Evolutionary conservation across 2,888 invertebrate species (phyloP).

Genomic region (Anarsia innoxiella): DNA sequence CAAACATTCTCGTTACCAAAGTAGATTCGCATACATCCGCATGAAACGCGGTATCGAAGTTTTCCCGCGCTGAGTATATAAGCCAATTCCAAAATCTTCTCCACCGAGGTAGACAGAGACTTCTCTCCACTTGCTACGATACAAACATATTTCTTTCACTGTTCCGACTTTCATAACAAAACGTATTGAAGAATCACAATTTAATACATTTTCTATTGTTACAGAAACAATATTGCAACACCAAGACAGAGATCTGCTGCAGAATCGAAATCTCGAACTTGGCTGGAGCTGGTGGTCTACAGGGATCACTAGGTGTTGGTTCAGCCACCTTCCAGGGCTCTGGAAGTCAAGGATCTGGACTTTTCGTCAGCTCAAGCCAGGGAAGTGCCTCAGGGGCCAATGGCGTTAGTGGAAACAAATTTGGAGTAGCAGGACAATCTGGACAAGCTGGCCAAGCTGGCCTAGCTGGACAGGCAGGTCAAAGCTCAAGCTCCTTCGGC

Average conservation of each 20-base stretch:
- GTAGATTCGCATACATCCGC: too few relatives aligned
- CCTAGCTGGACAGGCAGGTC: not conserved
- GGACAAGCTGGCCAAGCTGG: slow-evolving; percentile 10
- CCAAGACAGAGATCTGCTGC: slow-evolving; percentile 64
- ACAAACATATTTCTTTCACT: too few relatives aligned
- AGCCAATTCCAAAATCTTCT: too few relatives aligned
- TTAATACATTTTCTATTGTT: slow-evolving; percentile 37
- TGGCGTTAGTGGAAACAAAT: not conserved
- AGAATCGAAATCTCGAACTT: slow-evolving; percentile 47
- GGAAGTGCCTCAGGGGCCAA: slow-evolving; percentile 1
- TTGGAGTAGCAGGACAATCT: slow-evolving; percentile 12
- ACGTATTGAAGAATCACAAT: too few relatives aligned
- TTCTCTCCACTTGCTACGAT: too few relatives aligned
- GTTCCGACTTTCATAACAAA: too few relatives aligned
- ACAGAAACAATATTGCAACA: slow-evolving; percentile 68
- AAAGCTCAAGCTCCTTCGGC: slow-evolving; percentile 14
- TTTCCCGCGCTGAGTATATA: too few relatives aligned
- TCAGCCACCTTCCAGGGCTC: slow-evolving; percentile 41
- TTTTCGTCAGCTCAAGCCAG: slow-evolving; percentile 27
- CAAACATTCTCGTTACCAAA: too few relatives aligned
- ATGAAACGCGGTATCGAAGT: too few relatives aligned
- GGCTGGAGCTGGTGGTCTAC: slow-evolving; percentile 34
- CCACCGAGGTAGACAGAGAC: too few relatives aligned
- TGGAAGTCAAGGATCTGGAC: slow-evolving; percentile 33
- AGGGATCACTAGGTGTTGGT: slow-evolving; percentile 42